Base-by-base conservation (phyloP, 2,888 invertebrate genomes). In the Phasia obesa region DNA sequence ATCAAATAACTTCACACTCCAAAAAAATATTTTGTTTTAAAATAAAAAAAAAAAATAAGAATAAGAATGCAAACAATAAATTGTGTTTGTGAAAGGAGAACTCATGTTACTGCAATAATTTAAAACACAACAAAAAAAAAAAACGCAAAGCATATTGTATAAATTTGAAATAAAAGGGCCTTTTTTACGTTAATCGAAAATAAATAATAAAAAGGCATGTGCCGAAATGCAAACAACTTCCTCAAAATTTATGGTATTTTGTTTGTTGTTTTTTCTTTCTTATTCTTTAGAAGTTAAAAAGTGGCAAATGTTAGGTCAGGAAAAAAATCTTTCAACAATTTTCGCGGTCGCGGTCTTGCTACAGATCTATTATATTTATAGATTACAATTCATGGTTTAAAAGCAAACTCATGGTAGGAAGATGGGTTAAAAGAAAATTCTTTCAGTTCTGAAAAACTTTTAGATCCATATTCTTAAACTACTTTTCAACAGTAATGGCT, bases 181-280 rank as follows among this genome's bases (percentile, higher is more conserved):
- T 62, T 64, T 13, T 53, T 15, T 25, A 35, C 27, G 62, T 42
- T 53, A 62, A 60, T 38, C 31, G n/a, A 51, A 65, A 59, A 42
- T 15, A 64, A 64, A 62, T 19, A 31, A 57, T 60, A 62, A 57
- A 69, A 79, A 83, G 75, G 75, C 83, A 83, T 79, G 83, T 83
- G 83, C 79, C 75, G 71, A 79, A 76, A 71, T 79, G 44, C 44
- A 62, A 79, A 79, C 62, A 75, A 79, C 75, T 83, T 83, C 83
- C 79, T 71, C 27, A 51, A 79, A 70, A 65, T 64, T 25, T 70
- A 71, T 42, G 38, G 53, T 23, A 77, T 23, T n/a, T 19, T 65
- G 47, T 25, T 64, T 19, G 15, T 47, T 57, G n/a, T 11, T 55
- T n/a, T 25, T 49, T 27, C 9, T 51, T 25, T 3, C 27, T 0